Evolutionary conservation across 2,113 vertebrate genomes (phyloP), one percentile per base, ranked within the genome.

Genomic region (Pluvianellus socialis): DNA sequence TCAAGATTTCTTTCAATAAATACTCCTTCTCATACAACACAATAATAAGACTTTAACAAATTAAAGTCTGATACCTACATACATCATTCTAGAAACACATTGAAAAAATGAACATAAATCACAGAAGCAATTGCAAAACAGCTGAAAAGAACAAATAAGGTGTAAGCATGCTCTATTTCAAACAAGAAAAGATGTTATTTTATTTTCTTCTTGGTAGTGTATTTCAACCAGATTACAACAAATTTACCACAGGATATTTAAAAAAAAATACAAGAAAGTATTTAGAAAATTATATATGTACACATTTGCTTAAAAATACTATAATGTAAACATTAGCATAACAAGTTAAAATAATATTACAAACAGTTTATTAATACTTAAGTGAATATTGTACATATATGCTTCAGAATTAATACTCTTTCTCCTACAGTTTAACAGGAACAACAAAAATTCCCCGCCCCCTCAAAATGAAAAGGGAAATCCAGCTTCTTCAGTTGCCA

Each of bases 261-360:
- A 93, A 96, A 98, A 97, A 97, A 98, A 97, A 97, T 96, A 96
- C 90, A 97, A 97, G 89, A 91, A 96, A 90, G 66, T 90, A 71
- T 96, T 97, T 98, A 98, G 92, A 98, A 98, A 98, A 98, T 96
- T 97, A 97, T 97, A 97, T 98, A 98, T 97, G 96, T 94, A 97
- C 12, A 96, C 77, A 97, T 97, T 98, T 96, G 88, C 92, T 97
- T 97, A 96, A 96, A 98, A 98, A 98, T 62, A 94, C 92, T 97
- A 75, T 87, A 35, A 66, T 97, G 97, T 98, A 98, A 98, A 98
- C 98, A 87, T 77, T 89, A 98, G 96, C 88, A 28, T 75, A 97
- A 90, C 76, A 95, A 88, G 86, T 96, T 92, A 90, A 96, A 95
- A 89, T 82, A 86, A 90, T 80, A 89, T 90, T 92, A 96, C 62